Evolutionary conservation across 2,113 vertebrate genomes (phyloP).

Genomic region (Rhombomys opimus): DNA sequence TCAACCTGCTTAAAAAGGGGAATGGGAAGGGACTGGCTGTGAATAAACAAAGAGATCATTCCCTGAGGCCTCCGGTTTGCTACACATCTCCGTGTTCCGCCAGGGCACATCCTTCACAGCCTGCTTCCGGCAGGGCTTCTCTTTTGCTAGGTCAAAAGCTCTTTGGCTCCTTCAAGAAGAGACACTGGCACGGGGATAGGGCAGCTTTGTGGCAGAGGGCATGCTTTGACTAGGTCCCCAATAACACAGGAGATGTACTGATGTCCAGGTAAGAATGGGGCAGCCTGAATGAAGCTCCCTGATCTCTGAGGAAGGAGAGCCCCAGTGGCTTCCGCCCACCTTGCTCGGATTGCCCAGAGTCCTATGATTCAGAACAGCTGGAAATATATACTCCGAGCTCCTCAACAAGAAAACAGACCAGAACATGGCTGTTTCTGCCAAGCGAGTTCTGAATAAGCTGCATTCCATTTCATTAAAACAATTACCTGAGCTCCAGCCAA

Average conservation of each 20-base stretch:
- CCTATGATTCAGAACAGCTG: slow-evolving; percentile 65
- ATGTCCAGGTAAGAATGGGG: not conserved
- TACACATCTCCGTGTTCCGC: not conserved
- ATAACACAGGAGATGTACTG: not conserved
- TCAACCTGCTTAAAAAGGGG: not conserved
- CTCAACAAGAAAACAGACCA: slow-evolving; percentile 52
- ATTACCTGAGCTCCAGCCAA: slow-evolving; percentile 89
- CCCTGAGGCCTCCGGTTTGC: not conserved
- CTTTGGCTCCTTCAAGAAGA: not conserved
- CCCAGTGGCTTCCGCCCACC: slow-evolving; percentile 22
- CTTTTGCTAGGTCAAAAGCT: not conserved
- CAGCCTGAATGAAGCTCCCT: not conserved
- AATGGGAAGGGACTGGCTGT: not conserved
- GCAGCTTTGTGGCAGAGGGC: not conserved
- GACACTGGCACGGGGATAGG: not conserved
- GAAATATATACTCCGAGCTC: slow-evolving; percentile 28
- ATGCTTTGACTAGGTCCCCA: not conserved
- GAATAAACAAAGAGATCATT: not conserved
- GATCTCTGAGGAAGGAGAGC: not conserved
- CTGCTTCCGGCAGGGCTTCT: not conserved
- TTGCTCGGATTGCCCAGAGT: not conserved
- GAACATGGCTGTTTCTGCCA: slow-evolving; percentile 84
- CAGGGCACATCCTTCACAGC: not conserved
- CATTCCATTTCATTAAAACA: slow-evolving; percentile 92
- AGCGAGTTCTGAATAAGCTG: slow-evolving; percentile 84